Base-by-base conservation (phyloP, 2,888 invertebrate genomes). In the Aproaerema taeniolella region DNA sequence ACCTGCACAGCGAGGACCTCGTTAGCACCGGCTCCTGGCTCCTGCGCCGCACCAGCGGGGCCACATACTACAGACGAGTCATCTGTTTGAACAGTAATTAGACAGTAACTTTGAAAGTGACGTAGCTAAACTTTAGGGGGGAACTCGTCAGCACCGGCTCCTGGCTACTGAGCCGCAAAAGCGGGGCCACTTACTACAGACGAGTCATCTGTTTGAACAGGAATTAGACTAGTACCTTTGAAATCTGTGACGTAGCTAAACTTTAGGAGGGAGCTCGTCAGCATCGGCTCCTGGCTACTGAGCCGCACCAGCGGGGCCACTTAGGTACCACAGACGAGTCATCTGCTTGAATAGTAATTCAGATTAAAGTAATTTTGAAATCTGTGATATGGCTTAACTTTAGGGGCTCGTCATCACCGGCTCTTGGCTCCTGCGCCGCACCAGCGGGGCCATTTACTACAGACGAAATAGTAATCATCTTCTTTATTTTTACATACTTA, bases 201-300 rank as follows among this genome's bases (percentile, higher is more conserved):
- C 90, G 93, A 51, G 94, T 95, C 32, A 91, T 92, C 45, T 96
- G 96, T 65, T 88, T 96, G 20, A 94, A 96, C 68, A 90, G 96
- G 96, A 79, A 88, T 90, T 77, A n/a, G n/a, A n/a, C n/a, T n/a
- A 4, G n/a, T n/a, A n/a, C n/a, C n/a, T n/a, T n/a, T n/a, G n/a
- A n/a, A n/a, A n/a, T n/a, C n/a, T n/a, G n/a, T n/a, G n/a, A n/a
- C n/a, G n/a, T n/a, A n/a, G n/a, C n/a, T n/a, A n/a, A n/a, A n/a
- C n/a, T n/a, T n/a, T n/a, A 92, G 94, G 43, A 95, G 95, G 72
- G 95, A 95, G 66, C 91, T 92, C 38, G 89, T 92, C 52, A 91
- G 93, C n/a, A 88, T 92, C 33, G 94, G 95, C 41, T 93, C 94
- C 1, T 91, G 91, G 74, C 85, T 92, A 34, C 71, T 95, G 42